Base-by-base conservation (phyloP, 2,888 invertebrate species). In the Smittia sp. region DNA sequence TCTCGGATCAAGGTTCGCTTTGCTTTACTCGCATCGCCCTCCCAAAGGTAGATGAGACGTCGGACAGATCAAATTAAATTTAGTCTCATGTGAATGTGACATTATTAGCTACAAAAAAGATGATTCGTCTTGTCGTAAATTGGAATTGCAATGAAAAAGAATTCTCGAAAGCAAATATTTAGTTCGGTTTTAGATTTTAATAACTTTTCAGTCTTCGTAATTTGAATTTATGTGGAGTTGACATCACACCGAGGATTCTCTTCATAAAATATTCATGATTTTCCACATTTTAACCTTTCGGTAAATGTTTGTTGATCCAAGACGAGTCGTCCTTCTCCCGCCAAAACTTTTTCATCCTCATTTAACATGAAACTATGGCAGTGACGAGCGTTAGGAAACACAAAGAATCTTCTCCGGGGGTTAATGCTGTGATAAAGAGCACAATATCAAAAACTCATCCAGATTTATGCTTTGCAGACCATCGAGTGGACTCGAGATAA, bases 181-280 rank as follows among this genome's bases (percentile, higher is more conserved):
- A 20, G 20, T 22, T 58, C 11, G 58, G 18, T 58, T 58, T 58
- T 58, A 58, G 9, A 58, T n/a, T 58, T 58, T 58, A 58, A 58
- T 58, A 58, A 58, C 58, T 58, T 58, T 58, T 32, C 32, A n/a
- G n/a, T 58, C 7, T 22, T 4, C 7, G 22, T 58, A 58, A 58
- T 58, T 58, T 58, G 58, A 58, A 58, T 58, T 58, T 58, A 58
- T 58, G 58, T 58, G 18, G 58, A 58, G n/a, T 58, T 46, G 13
- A 58, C 58, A 46, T 46, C 58, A 58, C n/a, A n/a, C n/a, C n/a
- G n/a, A n/a, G n/a, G n/a, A n/a, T 58, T 58, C 58, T 2, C 13
- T 18, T 58, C 58, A 58, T 58, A 13, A 22, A 58, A 46, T 58
- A 22, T 58, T 58, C 22, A 22, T 58, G n/a, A 9, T 58, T 52